Evolutionary conservation across 2,888 invertebrate genomes (phyloP).

Genomic region (Petrophora chlorosata): DNA sequence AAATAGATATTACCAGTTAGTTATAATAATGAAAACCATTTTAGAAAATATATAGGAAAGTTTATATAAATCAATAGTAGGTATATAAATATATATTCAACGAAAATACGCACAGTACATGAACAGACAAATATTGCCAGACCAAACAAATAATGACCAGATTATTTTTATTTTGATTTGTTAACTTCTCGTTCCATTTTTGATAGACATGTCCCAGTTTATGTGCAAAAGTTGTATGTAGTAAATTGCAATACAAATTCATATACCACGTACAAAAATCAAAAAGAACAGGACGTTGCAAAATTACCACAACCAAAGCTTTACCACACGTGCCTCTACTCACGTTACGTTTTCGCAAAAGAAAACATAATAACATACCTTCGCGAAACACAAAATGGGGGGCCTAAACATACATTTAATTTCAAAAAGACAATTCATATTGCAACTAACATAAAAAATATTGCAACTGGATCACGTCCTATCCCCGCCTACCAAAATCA

Average conservation of each 20-base stretch:
- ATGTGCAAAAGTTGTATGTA: not conserved
- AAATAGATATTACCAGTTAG: too few relatives aligned
- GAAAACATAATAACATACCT: constrained; percentile 65
- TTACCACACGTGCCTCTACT: constrained; percentile 73
- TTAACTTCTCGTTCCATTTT: too few relatives aligned
- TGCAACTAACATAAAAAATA: constrained; percentile 40
- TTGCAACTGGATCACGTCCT: constrained; percentile 59
- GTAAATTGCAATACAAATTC: not conserved
- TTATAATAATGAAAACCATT: too few relatives aligned
- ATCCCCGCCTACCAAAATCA: constrained; percentile 66
- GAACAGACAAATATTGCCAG: too few relatives aligned
- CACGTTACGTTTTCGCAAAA: constrained; percentile 69
- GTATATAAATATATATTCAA: too few relatives aligned
- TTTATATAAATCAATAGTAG: too few relatives aligned
- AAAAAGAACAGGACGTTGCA: constrained; percentile 47
- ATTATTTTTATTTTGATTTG: too few relatives aligned
- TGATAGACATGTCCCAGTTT: too few relatives aligned
- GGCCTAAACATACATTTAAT: constrained; percentile 70
- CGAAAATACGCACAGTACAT: too few relatives aligned
- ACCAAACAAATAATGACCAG: too few relatives aligned
- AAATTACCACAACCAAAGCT: constrained; percentile 66
- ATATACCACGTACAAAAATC: not conserved
- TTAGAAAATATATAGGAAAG: too few relatives aligned
- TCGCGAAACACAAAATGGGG: constrained; percentile 60
- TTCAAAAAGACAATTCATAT: constrained; percentile 72